Conservation (phyloP, 2,797 vertebrate genomes). For the Distichodus sexfasciatus region DNA sequence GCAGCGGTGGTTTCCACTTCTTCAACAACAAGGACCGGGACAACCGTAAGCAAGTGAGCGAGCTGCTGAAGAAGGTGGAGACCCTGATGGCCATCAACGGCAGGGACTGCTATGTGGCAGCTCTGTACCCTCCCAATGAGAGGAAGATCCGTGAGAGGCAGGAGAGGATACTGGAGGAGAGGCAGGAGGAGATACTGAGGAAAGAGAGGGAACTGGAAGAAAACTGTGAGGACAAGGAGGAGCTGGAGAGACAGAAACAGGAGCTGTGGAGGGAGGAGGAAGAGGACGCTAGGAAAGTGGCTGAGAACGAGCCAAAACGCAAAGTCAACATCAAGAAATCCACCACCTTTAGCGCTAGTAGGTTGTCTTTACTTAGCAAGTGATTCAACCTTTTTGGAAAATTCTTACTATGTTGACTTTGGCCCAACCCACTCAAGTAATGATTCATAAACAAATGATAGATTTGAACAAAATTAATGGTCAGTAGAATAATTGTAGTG, state of each 20-base stretch:
- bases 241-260: conserved; percentile 35
- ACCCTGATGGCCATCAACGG: conserved; percentile 64
- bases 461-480: too few relatives aligned
- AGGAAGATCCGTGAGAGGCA: conserved; percentile 52
- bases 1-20: conserved; percentile 60
- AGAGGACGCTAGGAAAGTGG: conserved; percentile 35
- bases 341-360: neutral
- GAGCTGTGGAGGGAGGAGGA: conserved; percentile 58
- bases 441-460: too few relatives aligned
- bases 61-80: conserved; percentile 58
- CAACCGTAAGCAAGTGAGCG: conserved; percentile 46
- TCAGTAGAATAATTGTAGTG: too few relatives aligned
- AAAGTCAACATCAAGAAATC: neutral
- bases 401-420: too few relatives aligned
- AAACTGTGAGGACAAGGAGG: conserved; percentile 23
- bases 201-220: conserved; percentile 35
- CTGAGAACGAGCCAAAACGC: conserved; percentile 36
- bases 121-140: conserved; percentile 54
- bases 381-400: neutral
- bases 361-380: neutral
- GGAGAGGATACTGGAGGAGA: conserved; percentile 48
- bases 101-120: conserved; percentile 20
- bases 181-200: conserved; percentile 11
- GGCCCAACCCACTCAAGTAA: too few relatives aligned
- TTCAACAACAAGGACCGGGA: conserved; percentile 60